These are phyloP conservation scores for Felis chaus DNA, from an alignment of 2,113 vertebrate genomes.

Conservation along the genomic window DNA sequence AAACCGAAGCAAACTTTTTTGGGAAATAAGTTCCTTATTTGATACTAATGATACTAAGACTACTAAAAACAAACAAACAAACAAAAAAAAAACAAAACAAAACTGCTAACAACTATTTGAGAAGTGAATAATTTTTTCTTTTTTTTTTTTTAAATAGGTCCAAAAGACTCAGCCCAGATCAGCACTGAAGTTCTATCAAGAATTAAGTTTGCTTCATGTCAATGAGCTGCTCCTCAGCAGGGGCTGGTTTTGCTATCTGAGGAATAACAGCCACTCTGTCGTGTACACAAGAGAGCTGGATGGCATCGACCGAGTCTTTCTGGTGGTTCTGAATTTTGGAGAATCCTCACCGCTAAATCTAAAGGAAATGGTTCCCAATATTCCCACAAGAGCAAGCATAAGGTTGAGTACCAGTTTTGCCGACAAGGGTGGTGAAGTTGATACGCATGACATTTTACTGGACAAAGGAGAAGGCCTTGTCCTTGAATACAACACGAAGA, in stretches of 20 bases:
- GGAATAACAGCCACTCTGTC: constrained; percentile 84
- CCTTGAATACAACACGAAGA: constrained; percentile 87
- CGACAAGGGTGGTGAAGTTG: constrained; percentile 74
- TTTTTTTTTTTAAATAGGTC: constrained; percentile 79
- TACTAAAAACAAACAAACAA: background rate
- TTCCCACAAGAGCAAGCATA: constrained; percentile 86
- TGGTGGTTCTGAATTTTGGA: constrained; percentile 95
- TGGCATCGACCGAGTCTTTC: constrained; percentile 88
- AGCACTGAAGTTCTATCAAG: constrained; percentile 89
- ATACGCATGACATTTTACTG: constrained; percentile 83
- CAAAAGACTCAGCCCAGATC: constrained; percentile 87
- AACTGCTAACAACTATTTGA: constrained; percentile 55
- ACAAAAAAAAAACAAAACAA: background rate
- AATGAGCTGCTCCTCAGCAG: constrained; percentile 87
- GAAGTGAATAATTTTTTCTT: constrained; percentile 75
- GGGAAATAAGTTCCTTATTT: constrained; percentile 8
- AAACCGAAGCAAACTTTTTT: background rate
- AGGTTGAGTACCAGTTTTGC: constrained; percentile 87
- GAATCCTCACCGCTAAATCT: constrained; percentile 83
- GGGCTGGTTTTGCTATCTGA: constrained; percentile 94
- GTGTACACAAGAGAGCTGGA: constrained; percentile 93
- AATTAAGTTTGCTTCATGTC: constrained; percentile 86
- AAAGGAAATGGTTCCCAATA: constrained; percentile 77
- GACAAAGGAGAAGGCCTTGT: constrained; percentile 91
- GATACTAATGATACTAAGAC: background rate